These are phyloP conservation scores for Eutrigla gurnardus DNA, from an alignment of 2,797 vertebrate genomes.

Conservation along the genomic window DNA sequence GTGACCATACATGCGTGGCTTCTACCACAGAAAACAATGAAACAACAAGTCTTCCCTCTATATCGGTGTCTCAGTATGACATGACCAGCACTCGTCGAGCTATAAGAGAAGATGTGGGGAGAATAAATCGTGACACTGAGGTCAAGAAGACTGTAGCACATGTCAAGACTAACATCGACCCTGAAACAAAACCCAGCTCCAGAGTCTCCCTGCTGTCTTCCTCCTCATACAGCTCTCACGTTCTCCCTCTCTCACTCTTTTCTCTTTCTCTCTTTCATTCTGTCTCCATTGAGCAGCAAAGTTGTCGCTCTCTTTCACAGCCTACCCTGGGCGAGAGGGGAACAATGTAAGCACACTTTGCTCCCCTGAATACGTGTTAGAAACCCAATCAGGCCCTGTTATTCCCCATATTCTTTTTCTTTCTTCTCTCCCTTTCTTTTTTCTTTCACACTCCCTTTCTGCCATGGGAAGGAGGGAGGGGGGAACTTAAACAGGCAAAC, in stretches of 20 bases:
- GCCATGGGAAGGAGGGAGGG: slow-evolving; percentile 24
- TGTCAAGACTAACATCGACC: slow-evolving; percentile 59
- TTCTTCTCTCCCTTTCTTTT: slow-evolving; percentile 46
- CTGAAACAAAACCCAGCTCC: slow-evolving; percentile 66
- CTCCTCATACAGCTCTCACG: slow-evolving; percentile 58
- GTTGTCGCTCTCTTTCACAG: slow-evolving; percentile 77
- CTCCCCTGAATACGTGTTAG: slow-evolving; percentile 78
- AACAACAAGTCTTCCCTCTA: slow-evolving; percentile 12
- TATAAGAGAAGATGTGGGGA: slow-evolving; percentile 27
- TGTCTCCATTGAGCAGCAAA: slow-evolving; percentile 68
- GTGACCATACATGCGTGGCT: neutral
- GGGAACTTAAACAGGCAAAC: slow-evolving; percentile 59
- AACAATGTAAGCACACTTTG: slow-evolving; percentile 80
- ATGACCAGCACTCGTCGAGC: slow-evolving; percentile 3
- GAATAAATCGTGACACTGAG: slow-evolving; percentile 51
- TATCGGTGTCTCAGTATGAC: slow-evolving; percentile 29
- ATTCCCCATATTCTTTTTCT: slow-evolving; percentile 69
- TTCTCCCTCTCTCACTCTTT: slow-evolving; percentile 49
- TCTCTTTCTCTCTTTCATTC: slow-evolving; percentile 58
- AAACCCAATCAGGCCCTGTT: slow-evolving; percentile 81
- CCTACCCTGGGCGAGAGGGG: slow-evolving; percentile 53
- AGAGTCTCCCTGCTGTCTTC: slow-evolving; percentile 36
- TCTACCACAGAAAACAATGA: slow-evolving; percentile 1
- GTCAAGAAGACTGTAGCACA: slow-evolving; percentile 63
- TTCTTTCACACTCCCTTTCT: slow-evolving; percentile 57